Evolutionary conservation across 2,113 vertebrate species (phyloP).

Genomic region (Pelecanoides urinatrix): DNA sequence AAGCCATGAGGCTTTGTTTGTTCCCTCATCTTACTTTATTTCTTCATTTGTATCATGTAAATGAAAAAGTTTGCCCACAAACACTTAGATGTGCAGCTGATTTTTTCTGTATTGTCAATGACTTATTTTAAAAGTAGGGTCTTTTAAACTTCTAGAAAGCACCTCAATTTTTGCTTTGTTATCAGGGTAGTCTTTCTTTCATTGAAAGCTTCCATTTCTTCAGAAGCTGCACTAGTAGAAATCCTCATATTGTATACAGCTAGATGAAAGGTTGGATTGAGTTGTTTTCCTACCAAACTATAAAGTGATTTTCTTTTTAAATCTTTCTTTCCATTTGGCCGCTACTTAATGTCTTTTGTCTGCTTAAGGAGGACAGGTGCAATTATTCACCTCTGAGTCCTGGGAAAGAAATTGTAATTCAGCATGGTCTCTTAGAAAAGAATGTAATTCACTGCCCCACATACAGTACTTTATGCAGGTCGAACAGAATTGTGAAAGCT

Average conservation of each 20-base stretch:
- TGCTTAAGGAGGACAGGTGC: constrained; percentile 46
- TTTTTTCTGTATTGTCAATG: background rate
- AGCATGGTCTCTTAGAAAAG: background rate
- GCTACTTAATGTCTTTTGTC: constrained; percentile 51
- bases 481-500: constrained; percentile 10
- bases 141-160: background rate
- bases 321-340: constrained; percentile 37
- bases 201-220: background rate
- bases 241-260: background rate
- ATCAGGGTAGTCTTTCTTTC: background rate
- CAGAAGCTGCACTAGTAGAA: background rate
- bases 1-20: background rate
- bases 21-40: background rate
- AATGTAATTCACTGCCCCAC: background rate
- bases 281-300: constrained; percentile 34
- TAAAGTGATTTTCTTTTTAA: constrained; percentile 29
- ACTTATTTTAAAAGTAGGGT: background rate
- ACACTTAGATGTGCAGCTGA: background rate
- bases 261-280: constrained; percentile 8
- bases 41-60: background rate
- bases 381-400: constrained; percentile 53
- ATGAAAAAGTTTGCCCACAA: background rate
- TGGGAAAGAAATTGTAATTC: constrained; percentile 44
- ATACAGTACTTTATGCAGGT: background rate
- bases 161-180: background rate